Percentiles rank a stretch among this genome's conserved stretches.
These are phyloP conservation scores for Hydra vulgaris DNA, from an alignment of 30 jellyfish, hydroid and myxozoan species.

Conservation along the genomic window DNA sequence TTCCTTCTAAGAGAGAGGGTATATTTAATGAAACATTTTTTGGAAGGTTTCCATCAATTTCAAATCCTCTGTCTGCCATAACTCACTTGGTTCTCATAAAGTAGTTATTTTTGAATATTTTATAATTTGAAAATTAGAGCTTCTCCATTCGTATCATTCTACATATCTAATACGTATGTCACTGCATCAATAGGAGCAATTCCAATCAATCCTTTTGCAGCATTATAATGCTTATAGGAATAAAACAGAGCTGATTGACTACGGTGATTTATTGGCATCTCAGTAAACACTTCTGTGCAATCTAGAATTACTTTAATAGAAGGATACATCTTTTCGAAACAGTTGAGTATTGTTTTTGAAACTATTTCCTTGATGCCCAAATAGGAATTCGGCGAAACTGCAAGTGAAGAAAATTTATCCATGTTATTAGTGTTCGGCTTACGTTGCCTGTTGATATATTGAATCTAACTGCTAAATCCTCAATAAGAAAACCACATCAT, in stretches of 20 bases:
- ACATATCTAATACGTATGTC: constrained; percentile 46
- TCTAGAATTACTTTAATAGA: constrained; percentile 32
- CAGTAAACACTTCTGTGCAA: constrained; percentile 49
- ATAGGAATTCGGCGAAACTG: no score
- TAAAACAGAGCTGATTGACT: constrained; percentile 33
- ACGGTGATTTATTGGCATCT: constrained; percentile 34
- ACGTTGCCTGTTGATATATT: no score
- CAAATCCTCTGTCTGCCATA: neutral
- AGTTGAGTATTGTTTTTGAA: no score
- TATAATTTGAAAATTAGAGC: no score
- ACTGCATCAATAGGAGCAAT: constrained; percentile 53
- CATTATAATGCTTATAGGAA: constrained; percentile 55
- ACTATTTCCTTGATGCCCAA: no score
- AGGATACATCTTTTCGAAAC: constrained; percentile 43
- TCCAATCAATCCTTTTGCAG: constrained; percentile 36
- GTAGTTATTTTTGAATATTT: neutral
- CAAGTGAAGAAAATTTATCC: no score
- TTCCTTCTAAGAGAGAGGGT: neutral
- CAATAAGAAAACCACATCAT: no score
- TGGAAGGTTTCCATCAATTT: neutral
- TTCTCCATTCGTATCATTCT: constrained; percentile 76
- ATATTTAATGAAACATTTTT: neutral
- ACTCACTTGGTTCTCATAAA: neutral
- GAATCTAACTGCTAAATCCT: no score
- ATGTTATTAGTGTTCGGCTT: no score